Conservation (phyloP, 2,888 invertebrate genomes). For the Aporophyla nigra region DNA sequence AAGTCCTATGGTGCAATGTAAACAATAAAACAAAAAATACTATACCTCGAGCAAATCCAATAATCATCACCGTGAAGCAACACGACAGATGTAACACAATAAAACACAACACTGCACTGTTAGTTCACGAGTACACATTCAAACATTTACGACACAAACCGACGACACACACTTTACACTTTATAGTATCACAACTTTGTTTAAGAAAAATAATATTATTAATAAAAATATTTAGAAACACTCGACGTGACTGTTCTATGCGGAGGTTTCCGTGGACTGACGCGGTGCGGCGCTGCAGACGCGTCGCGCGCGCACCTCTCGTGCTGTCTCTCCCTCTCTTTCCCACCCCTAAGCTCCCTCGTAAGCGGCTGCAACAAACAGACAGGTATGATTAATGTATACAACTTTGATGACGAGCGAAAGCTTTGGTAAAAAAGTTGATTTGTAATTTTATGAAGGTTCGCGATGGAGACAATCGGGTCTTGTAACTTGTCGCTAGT, state of each 20-base stretch:
- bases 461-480: conserved; percentile 62
- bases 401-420: conserved; percentile 73
- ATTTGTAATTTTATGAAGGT: conserved; percentile 72
- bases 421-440: conserved; percentile 77
- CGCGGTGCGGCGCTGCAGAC: conserved; percentile 72
- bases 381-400: conserved; percentile 74
- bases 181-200: conserved; percentile 18
- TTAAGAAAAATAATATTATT: conserved; percentile 1
- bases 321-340: conserved; percentile 37
- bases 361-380: conserved; percentile 68
- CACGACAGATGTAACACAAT: conserved; percentile 53
- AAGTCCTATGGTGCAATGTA: not conserved
- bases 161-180: conserved; percentile 53
- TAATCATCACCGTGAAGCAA: conserved; percentile 52
- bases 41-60: conserved; percentile 68
- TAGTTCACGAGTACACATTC: conserved; percentile 55
- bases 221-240: conserved; percentile 3
- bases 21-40: conserved; percentile 58
- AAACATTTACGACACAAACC: conserved; percentile 39
- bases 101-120: conserved; percentile 53
- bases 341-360: conserved; percentile 17
- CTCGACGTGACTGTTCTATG: conserved; percentile 62
- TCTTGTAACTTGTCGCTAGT: conserved; percentile 46
- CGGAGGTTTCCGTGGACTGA: conserved; percentile 74
- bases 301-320: conserved; percentile 66